Conservation (phyloP, 1,140 invertebrate genomes). For the silkworm (Bombyx mori) region ASM3026992v2 NC_085112.1:3839001-3839500, state of each 20-base stretch:
- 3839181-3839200: slow-evolving; percentile 46
- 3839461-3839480: slow-evolving; percentile 48
- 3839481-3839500: slow-evolving; percentile 25
- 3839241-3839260: slow-evolving; percentile 54
- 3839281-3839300: slow-evolving; percentile 72
- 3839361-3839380: slow-evolving; percentile 1
- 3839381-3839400: too few relatives aligned
- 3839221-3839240: slow-evolving; percentile 47
- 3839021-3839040: background rate
- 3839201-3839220: slow-evolving; percentile 40
- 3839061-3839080: slow-evolving; percentile 68
- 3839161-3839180: slow-evolving; percentile 62
- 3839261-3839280: slow-evolving; percentile 68
- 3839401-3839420: too few relatives aligned
- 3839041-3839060: slow-evolving; percentile 27
- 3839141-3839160: slow-evolving; percentile 69
- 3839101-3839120: slow-evolving; percentile 72
- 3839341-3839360: slow-evolving; percentile 17
- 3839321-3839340: slow-evolving; percentile 61
- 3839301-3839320: slow-evolving; percentile 70
- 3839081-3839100: slow-evolving; percentile 72
- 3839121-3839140: slow-evolving; percentile 71
- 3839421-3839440: too few relatives aligned
- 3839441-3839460: slow-evolving; percentile 36
- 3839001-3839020: background rate